Evolutionary conservation across 1,140 invertebrate species (phyloP).

Genomic region (Tetramorium alpestre): DNA sequence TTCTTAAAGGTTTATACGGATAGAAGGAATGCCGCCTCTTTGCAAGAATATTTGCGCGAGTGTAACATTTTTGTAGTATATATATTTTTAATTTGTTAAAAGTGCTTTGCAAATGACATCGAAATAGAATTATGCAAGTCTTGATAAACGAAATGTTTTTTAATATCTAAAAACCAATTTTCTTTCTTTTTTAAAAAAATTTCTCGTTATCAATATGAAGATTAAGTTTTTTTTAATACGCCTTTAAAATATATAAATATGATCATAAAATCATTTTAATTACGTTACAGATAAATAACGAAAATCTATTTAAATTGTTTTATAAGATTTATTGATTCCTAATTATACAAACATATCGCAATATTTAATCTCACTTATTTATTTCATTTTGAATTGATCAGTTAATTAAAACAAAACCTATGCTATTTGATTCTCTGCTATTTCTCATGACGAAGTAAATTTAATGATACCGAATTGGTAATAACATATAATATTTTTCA

Average conservation of each 20-base stretch:
- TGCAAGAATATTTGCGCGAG: background rate
- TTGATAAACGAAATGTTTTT: background rate
- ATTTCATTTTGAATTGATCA: background rate
- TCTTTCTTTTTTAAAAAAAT: background rate
- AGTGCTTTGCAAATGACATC: background rate
- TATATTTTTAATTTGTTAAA: background rate
- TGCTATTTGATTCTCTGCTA: background rate
- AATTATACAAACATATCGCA: background rate
- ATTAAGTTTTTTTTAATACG: background rate
- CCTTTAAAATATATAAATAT: background rate
- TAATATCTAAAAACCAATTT: background rate
- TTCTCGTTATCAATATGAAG: background rate
- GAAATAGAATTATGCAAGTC: background rate
- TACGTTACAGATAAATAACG: background rate
- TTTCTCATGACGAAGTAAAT: background rate
- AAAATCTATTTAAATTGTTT: slow-evolving; percentile 1
- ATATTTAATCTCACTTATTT: background rate
- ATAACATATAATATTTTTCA: background rate
- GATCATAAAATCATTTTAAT: background rate
- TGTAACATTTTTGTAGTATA: background rate
- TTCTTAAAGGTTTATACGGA: slow-evolving; percentile 56
- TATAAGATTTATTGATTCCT: background rate
- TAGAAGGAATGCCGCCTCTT: background rate
- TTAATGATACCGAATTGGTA: background rate
- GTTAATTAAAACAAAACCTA: background rate